Base-by-base conservation (phyloP, 2,797 vertebrate genomes). In the Sphaeramia orbicularis region DNA sequence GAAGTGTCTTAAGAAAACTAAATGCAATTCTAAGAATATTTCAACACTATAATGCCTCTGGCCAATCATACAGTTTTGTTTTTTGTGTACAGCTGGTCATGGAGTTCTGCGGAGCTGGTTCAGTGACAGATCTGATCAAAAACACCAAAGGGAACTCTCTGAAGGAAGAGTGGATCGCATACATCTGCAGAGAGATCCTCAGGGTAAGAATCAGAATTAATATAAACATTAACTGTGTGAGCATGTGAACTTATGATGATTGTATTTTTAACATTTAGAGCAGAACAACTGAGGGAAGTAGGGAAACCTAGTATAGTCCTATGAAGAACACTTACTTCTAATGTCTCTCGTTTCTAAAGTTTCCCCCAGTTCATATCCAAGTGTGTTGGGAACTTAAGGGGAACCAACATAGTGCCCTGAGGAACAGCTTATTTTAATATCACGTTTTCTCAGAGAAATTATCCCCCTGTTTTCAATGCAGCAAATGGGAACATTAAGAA, bases 151-250 rank as follows among this genome's bases (percentile, higher is more conserved):
- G 97, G 14, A 99, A 97, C 92, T 95, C 97, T 0, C 83, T 99
- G 88, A 99, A 98, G 89, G 97, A 99, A 76, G 97, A 99, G 66
- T 98, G 97, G 97, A 98, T 97, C 0, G 97, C 97, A 0, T 98
- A 99, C 89, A 92, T 98, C 93, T 99, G 97, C 95, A 94, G 97
- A 74, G 97, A 99, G 93, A 99, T 99, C 87, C 94, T 99, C 65
- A 91, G 97, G 94, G 97, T 99, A 76, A 85, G 85, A 24, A n/a
- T 32, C 40, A 7, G 19, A 30, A 37, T 4, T 21, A 1, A 19
- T 15, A 32, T 7, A 7, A 24, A 11, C 21, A n/a, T 4, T 37
- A 27, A 16, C 7, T 6, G 6, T 27, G 10, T 38, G 35, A 1
- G 36, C 18, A 12, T 12, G 8, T 37, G 12, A 36, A 7, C 10